Base-by-base conservation (phyloP, 1,140 invertebrate species). In the Conus betulinus region DNA sequence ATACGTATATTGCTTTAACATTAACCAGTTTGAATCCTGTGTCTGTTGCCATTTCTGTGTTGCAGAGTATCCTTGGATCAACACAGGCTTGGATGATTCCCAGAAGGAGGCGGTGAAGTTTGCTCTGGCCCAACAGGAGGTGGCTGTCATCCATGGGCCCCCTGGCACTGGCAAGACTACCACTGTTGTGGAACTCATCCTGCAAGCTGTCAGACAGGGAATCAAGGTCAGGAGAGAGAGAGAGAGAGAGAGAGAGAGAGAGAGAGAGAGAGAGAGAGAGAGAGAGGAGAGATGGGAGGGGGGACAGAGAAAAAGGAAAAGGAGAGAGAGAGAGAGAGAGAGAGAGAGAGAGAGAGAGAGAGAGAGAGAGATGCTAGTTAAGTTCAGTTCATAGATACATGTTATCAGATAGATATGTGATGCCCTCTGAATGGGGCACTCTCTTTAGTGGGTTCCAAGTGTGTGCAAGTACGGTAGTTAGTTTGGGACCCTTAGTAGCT, bases 141-240 rank as follows among this genome's bases (percentile, higher is more conserved):
- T 96, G 15, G 96, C 96, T 25, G 94, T 96, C 11, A 95, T 96
- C n/a, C 95, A 96, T 90, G 96, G 96, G 0, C 96, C 96, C 13
- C 96, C 96, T 39, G 96, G 97, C 63, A 97, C 97, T 20, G 97
- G 97, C 25, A 97, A 97, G 93, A 97, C 97, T 5, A 97, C 96
- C 20, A 97, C 96, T 83, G 93, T 97, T 13, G 95, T 97, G 53
- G 97, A 97, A 94, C 94, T 96, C 81, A 96, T 97, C 55, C 90
- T 95, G 78, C 96, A 97, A 90, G 92, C 94, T 84, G 93, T 96
- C 39, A 94, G 94, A 88, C 92, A 95, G 60, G 96, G 96, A 20
- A 93, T 95, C 84, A 97, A 96, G 94, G 96, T 96, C 91, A 84
- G 67, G 83, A n/a, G 11, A 76, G 52, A 51, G 67, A 71, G 15